Conservation (phyloP, 1,140 invertebrate species). For the Bombus affinis region DNA sequence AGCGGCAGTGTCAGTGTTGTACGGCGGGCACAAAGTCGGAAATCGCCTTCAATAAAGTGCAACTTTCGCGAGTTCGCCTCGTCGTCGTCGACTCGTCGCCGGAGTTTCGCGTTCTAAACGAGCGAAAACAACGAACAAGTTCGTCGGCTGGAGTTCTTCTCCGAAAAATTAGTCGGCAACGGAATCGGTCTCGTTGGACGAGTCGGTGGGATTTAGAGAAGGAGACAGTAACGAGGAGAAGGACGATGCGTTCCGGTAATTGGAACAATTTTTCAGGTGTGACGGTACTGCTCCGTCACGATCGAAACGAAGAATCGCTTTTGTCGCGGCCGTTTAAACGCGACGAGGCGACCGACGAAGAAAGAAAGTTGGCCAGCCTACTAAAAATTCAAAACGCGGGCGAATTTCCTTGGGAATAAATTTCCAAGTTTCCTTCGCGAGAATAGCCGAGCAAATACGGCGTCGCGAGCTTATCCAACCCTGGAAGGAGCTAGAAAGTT, state of each 20-base stretch:
- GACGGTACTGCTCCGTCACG: background rate
- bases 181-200: background rate
- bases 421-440: conserved; percentile 72
- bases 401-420: conserved; percentile 76
- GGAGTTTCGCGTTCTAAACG: conserved; percentile 28
- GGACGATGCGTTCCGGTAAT: background rate
- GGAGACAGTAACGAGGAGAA: background rate
- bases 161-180: conserved; percentile 6
- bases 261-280: background rate
- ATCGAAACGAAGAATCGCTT: conserved; percentile 53
- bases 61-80: conserved; percentile 17
- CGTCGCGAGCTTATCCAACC: conserved; percentile 64
- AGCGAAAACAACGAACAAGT: background rate
- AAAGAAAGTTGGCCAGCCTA: conserved; percentile 65
- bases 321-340: conserved; percentile 60
- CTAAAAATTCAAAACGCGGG: conserved; percentile 76
- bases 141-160: background rate
- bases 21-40: background rate
- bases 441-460: conserved; percentile 76
- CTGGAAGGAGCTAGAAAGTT: conserved; percentile 75
- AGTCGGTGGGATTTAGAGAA: background rate
- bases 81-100: background rate
- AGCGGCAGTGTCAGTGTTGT: conserved; percentile 30
- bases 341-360: conserved; percentile 24
- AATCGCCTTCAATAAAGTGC: conserved; percentile 12